Evolutionary conservation across 2,888 invertebrate species (phyloP), one percentile per base, ranked within the genome.

Genomic region (Exephanes ischioxanthus): DNA sequence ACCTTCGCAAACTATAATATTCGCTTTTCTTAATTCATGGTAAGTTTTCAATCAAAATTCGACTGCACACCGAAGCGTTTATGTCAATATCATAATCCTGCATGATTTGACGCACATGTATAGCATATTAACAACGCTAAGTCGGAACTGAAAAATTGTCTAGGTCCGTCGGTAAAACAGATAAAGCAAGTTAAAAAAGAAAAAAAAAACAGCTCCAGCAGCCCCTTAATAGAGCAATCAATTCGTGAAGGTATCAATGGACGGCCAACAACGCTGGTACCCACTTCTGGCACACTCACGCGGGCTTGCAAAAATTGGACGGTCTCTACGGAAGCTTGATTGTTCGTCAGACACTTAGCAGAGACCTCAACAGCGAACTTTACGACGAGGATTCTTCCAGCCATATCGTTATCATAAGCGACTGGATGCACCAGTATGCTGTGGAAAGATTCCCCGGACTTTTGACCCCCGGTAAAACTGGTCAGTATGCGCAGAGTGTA

Each of bases 271-370:
- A 93, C 37, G 80, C 90, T n/a, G 94, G 94, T 1, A 94, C 94
- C 0, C 94, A 94, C 81, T 94, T 94, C 72, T 94, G 92, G 91
- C 94, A 94, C 72, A 92, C 94, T 9, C 94, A 94, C 83, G 82
- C 89, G 3, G 90, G 91, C n/a, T 89, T 95, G 2, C 96, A 96
- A 86, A 95, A 96, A 89, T 94, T 95, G 80, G 96, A 96, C 85
- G 96, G 96, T 0, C 91, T 96, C 0, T 95, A 95, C 85, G 96
- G 96, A 0, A 92, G 95, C 0, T 88, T 96, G 11, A 93, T 96
- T 2, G 94, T 96, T 7, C 95, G 96, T 67, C 94, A 95, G 88
- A 94, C 95, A 0, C 93, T 92, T 4, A 94, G 94, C 0, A 80
- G 94, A 16, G 92, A 94, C n/a, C 89, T 89, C 0, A 83, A 91